Conservation (phyloP, 1,140 invertebrate species). For the Polypedilum vanderplanki region DNA sequence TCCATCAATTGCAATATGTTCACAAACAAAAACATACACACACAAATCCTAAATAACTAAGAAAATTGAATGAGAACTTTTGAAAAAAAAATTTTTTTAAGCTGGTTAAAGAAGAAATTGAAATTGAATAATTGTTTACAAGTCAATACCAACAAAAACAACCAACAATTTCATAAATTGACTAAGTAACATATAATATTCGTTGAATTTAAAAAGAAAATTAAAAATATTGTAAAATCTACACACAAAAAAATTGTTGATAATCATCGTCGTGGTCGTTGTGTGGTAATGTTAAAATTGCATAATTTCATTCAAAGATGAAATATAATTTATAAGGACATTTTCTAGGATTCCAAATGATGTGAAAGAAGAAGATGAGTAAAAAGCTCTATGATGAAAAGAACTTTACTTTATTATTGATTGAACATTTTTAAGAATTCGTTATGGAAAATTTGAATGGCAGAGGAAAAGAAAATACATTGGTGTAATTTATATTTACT, state of each 20-base stretch:
- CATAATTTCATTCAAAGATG: not conserved
- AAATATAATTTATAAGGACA: not conserved
- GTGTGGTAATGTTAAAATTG: conserved; percentile 5
- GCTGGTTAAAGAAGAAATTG: not conserved
- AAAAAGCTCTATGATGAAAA: not conserved
- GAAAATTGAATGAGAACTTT: not conserved
- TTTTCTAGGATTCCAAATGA: conserved; percentile 12
- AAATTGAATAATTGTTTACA: too few species aligned
- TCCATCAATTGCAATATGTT: not conserved
- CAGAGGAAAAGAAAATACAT: not conserved
- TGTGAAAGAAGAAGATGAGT: not conserved
- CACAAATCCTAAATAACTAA: not conserved
- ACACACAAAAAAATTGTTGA: not conserved
- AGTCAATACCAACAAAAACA: not conserved
- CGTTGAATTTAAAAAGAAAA: not conserved
- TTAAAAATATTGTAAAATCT: not conserved
- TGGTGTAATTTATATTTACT: conserved; percentile 3
- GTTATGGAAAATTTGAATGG: not conserved
- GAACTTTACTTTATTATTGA: not conserved
- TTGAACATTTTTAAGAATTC: not conserved
- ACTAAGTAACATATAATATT: not conserved
- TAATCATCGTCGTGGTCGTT: not conserved
- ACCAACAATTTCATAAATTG: not conserved
- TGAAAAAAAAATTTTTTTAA: not conserved
- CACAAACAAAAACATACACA: conserved; percentile 2